A percentile compares a stretch with the other conserved stretches of the same genome.
Conservation (phyloP, 2,797 vertebrate species). For the Enteromius treurensis region DNA sequence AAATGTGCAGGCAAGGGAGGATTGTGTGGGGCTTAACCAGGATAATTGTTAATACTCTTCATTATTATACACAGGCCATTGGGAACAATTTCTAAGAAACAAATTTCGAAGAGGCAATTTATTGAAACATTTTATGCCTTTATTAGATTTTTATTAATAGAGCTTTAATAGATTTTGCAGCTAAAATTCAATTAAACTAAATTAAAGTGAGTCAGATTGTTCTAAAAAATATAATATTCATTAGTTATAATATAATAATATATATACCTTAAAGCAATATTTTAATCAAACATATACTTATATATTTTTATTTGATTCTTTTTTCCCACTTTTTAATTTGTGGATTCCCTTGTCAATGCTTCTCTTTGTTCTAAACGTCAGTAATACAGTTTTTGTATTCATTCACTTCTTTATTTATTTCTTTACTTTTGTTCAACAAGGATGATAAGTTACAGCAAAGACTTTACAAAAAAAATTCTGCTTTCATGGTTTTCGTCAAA, state of each 20-base stretch:
- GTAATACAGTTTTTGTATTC: neutral
- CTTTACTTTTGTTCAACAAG: neutral
- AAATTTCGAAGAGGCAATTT: neutral
- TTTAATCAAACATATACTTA: neutral
- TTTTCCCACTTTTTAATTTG: neutral
- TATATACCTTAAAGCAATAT: neutral
- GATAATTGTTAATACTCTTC: neutral
- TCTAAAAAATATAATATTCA: neutral
- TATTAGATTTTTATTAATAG: no score
- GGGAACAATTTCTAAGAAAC: neutral
- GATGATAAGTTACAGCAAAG: neutral
- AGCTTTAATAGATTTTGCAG: neutral
- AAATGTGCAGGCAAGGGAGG: slow-evolving; percentile 4
- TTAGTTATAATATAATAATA: no score
- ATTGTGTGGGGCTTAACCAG: neutral
- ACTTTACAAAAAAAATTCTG: neutral
- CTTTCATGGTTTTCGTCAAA: neutral
- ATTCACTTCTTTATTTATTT: neutral
- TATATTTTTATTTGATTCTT: neutral
- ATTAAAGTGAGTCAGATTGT: neutral
- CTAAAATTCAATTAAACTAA: neutral
- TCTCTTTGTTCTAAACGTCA: neutral
- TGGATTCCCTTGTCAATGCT: neutral
- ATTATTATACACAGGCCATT: neutral
- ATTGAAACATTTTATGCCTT: neutral